Conservation (phyloP, 1,140 invertebrate species). For the Calliopsis andreniformis region DNA sequence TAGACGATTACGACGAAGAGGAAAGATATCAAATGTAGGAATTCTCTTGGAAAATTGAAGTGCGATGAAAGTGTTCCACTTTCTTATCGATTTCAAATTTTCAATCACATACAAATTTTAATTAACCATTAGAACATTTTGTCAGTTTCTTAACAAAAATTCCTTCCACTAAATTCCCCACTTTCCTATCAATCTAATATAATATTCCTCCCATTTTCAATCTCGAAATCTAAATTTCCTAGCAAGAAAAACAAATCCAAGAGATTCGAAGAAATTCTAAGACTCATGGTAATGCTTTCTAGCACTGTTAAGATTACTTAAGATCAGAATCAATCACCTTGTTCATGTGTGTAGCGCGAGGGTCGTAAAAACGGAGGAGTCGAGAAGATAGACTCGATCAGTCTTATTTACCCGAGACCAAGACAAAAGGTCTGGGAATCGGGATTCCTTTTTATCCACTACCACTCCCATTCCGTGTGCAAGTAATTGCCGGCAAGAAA, state of each 20-base stretch:
- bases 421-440: slow-evolving; percentile 1
- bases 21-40: neutral
- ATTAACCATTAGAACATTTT: no score
- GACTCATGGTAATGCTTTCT: no score
- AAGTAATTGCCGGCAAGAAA: slow-evolving; percentile 55
- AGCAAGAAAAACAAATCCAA: no score
- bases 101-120: neutral
- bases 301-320: neutral
- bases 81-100: slow-evolving; percentile 14
- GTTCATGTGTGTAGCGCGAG: neutral
- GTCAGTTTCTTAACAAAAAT: no score
- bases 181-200: no score
- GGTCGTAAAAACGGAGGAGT: neutral
- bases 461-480: slow-evolving; percentile 26
- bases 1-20: neutral
- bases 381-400: neutral
- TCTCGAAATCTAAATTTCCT: no score
- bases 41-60: slow-evolving; percentile 41
- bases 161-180: no score
- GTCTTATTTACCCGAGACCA: slow-evolving; percentile 34
- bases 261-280: no score
- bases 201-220: no score
- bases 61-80: neutral
- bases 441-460: slow-evolving; percentile 38
- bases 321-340: neutral